Evolutionary conservation across 2,888 invertebrate genomes (phyloP), one percentile per base, ranked within the genome.

Genomic region (Drosophila acutilabella): DNA sequence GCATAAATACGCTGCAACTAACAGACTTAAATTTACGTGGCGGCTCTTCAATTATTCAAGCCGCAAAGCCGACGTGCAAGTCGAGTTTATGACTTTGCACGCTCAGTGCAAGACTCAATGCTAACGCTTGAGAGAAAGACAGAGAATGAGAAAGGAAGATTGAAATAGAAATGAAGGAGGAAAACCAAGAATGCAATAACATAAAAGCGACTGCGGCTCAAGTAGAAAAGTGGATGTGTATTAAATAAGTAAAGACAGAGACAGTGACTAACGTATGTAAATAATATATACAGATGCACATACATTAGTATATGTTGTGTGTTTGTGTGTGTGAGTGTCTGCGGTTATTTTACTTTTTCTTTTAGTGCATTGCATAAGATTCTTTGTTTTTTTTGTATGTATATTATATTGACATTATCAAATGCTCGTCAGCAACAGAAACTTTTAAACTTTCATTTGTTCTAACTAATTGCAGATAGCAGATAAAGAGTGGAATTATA

Each of bases 181-280:
- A 40, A 56, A 50, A 42, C 44, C 50, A 59, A 52, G 58, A 75
- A 79, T 66, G 80, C 80, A 87, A 71, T 66, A 73, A 71, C 71
- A 83, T 71, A 64, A 80, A 80, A 66, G 74, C 47, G 40, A 18
- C 38, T 36, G 47, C 45, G 45, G 50, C 54, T 64, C 66, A 56
- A 75, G 76, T 65, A 57, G 64, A 73, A 81, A 81, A 84, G 88
- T 87, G 82, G 81, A 81, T 70, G 76, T 81, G 74, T 70, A 88
- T 84, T 79, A 82, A 87, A 84, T 82, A 82, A 82, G 78, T 79
- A 81, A 81, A 71, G 41, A 57, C 38, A 50, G 64, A 42, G 51
- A 45, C 10, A 45, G 33, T 62, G 44, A 47, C 45, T 48, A 41
- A 48, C 20, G 18, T 40, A 54, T 10, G 40, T 41, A 56, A 14